phyloP scores from a whole-genome alignment of 2,888 invertebrate genomes.

The Phortica okadai region DNA sequence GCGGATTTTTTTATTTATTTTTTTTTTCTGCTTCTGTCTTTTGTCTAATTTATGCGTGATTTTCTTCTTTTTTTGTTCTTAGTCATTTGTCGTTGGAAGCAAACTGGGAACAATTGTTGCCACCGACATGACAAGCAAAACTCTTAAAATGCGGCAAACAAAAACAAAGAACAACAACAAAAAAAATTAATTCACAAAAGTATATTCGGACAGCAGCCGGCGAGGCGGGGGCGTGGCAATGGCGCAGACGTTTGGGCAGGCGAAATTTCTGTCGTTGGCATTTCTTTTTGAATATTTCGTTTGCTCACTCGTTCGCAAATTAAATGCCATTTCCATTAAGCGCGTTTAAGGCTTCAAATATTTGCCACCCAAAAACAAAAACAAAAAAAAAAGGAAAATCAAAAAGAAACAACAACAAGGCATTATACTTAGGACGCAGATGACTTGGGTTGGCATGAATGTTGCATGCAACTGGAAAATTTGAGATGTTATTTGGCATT shows the following conservation, averaged over 20 bases:
- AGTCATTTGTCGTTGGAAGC: background rate
- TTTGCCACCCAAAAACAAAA: background rate
- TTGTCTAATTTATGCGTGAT: slow-evolving; percentile 1
- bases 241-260: background rate
- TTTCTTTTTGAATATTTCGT: slow-evolving; percentile 19
- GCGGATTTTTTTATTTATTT: slow-evolving; percentile 14
- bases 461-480: background rate
- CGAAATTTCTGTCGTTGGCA: slow-evolving; percentile 12
- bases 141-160: background rate
- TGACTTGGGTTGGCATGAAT: background rate
- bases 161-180: background rate
- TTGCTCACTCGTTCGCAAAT: background rate
- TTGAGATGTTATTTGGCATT: background rate
- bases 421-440: background rate
- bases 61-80: background rate
- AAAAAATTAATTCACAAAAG: background rate
- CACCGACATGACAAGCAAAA: background rate
- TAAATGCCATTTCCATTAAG: slow-evolving; percentile 19
- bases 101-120: background rate
- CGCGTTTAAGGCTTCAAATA: slow-evolving; percentile 12
- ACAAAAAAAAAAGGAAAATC: background rate
- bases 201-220: too few relatives aligned
- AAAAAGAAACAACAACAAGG: too few relatives aligned
- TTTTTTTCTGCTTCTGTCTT: background rate
- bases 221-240: background rate